phyloP scores from a whole-genome alignment of 2,113 vertebrate species.

The Condylura cristata region DNA sequence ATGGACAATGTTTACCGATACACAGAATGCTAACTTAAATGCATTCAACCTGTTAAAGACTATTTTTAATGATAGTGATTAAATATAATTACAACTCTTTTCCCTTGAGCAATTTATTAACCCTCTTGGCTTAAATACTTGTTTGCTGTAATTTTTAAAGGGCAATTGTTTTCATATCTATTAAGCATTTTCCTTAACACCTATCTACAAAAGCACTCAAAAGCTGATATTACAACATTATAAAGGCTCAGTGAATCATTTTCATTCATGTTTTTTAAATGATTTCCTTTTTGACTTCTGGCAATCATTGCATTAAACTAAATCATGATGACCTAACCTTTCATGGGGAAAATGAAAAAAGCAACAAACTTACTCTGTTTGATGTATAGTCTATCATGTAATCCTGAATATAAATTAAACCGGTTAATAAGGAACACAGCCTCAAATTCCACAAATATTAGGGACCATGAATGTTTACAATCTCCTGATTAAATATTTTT shows the following conservation, averaged over 20 bases:
- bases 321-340: conserved; percentile 4
- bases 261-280: conserved; percentile 20
- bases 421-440: background rate
- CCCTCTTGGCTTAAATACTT: conserved; percentile 43
- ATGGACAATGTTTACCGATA: background rate
- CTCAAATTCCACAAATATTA: background rate
- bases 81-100: conserved; percentile 68
- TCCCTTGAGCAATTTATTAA: conserved; percentile 57
- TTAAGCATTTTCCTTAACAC: conserved; percentile 42
- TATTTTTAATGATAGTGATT: conserved; percentile 71
- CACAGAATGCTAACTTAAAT: conserved; percentile 58
- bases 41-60: conserved; percentile 58
- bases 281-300: conserved; percentile 46
- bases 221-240: conserved; percentile 30
- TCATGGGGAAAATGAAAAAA: background rate
- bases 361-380: background rate
- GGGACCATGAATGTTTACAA: background rate
- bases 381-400: conserved; percentile 31
- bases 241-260: conserved; percentile 33
- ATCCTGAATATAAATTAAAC: background rate
- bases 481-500: background rate
- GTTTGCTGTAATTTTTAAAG: conserved; percentile 60
- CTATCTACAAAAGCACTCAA: conserved; percentile 18
- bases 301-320: background rate
- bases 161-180: conserved; percentile 50